Evolutionary conservation across 1,140 invertebrate genomes (phyloP), one percentile per base, ranked within the genome.

Genomic region (Drosophila nigromelanica): DNA sequence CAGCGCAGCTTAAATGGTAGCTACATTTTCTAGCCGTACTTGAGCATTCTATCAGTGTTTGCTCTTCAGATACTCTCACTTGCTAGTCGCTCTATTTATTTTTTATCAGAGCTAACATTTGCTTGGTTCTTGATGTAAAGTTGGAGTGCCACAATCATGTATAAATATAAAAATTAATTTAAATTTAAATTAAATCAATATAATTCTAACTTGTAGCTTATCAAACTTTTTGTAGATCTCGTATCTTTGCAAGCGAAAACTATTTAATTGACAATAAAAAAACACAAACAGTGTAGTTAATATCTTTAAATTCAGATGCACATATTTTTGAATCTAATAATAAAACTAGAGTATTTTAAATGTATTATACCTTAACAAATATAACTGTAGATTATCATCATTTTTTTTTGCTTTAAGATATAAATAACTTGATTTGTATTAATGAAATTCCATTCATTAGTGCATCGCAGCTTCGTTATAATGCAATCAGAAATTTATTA

Each of bases 401-500:
- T 7, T 11, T 10, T 27, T 27, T 27, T 27, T 27, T 27, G n/a
- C 5, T 0, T 0, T 6, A 5, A 27, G 33, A 7, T 35, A 7
- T 7, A 35, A 10, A 27, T 6, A n/a, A 48, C 24, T n/a, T 11
- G 0, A 12, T 48, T 15, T 7, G 8, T 8, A n/a, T n/a, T 15
- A 42, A 55, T 42, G 14, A 24, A 40, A 27, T 56, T 11, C 7
- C 6, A 52, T 21, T 33, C 24, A n/a, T 14, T 33, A 86, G 60
- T 14, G 74, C 50, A 70, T 76, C 5, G 7, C 15, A 12, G 42
- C 8, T 67, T 63, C 80, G 61, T 54, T 37, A 42, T 40, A 51
- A 52, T 73, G 61, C 55, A 58, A 76, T 82, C 79, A 70, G 24
- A 58, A 69, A 85, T 85, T 69, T 58, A 73, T 63, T 59, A 80